Conservation (phyloP, 2,797 vertebrate species). For the Poecilia picta region DNA sequence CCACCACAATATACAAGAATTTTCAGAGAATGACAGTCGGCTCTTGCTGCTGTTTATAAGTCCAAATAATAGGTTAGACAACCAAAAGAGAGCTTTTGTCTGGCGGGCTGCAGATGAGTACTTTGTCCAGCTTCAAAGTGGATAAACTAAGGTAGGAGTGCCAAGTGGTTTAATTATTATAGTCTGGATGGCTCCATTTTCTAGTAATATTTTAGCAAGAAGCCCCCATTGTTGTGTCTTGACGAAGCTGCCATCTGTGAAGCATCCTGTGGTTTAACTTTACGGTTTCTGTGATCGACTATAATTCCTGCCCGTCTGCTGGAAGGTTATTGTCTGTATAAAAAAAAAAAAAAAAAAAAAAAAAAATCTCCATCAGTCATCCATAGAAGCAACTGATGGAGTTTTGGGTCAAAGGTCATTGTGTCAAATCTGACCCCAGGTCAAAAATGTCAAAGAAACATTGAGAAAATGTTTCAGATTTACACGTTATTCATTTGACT, state of each 20-base stretch:
- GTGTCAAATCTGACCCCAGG: too few species aligned
- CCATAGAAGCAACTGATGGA: conserved; percentile 17
- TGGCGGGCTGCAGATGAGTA: conserved; percentile 67
- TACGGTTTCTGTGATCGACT: conserved; percentile 42
- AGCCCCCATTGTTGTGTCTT: conserved; percentile 55
- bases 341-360: background rate
- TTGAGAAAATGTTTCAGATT: background rate
- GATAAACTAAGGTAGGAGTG: conserved; percentile 46
- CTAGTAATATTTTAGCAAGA: conserved; percentile 55
- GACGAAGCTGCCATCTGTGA: conserved; percentile 35
- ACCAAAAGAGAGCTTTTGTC: conserved; percentile 63
- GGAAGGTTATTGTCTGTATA: conserved; percentile 25
- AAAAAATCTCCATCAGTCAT: conserved; percentile 21
- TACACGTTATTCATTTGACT: background rate
- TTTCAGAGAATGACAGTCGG: conserved; percentile 48
- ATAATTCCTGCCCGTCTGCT: conserved; percentile 47
- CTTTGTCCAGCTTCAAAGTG: conserved; percentile 51
- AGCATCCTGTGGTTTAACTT: conserved; percentile 39
- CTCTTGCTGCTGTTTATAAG: conserved; percentile 60
- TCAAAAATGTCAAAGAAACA: too few species aligned
- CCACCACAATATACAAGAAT: conserved; percentile 63
- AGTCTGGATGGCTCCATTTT: conserved; percentile 55
- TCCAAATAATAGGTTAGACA: conserved; percentile 65
- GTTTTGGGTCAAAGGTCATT: too few species aligned
- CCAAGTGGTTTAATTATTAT: conserved; percentile 64